Conservation (phyloP, 2,888 invertebrate genomes). For the Chrysopilus asiliformis region DNA sequence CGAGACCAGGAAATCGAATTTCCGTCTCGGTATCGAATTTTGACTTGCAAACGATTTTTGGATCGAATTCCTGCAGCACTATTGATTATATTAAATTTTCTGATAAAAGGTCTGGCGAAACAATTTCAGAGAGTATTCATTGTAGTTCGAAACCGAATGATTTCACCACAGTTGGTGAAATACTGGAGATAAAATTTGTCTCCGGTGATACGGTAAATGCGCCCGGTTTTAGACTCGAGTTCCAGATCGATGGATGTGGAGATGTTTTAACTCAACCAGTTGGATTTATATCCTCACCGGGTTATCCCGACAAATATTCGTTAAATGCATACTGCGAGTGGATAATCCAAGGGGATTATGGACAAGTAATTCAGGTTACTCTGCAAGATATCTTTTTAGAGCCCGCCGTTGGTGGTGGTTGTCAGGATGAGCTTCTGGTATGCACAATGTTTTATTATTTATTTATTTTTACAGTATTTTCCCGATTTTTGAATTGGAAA, state of each 20-base stretch:
- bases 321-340: conserved; percentile 55
- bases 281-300: conserved; percentile 49
- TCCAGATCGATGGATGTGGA: conserved; percentile 65
- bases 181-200: conserved; percentile 44
- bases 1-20: conserved; percentile 60
- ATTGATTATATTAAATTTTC: conserved; percentile 44
- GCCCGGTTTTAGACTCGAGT: conserved; percentile 73
- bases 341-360: conserved; percentile 54
- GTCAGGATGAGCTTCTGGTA: no score
- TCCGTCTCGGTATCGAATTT: conserved; percentile 76
- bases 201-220: conserved; percentile 41
- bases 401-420: no score
- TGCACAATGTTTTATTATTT: not conserved
- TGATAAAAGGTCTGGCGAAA: conserved; percentile 36
- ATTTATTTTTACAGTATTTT: not conserved
- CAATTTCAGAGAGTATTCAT: conserved; percentile 21
- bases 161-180: conserved; percentile 23
- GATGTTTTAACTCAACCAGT: conserved; percentile 42
- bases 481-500: no score
- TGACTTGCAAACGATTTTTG: conserved; percentile 37
- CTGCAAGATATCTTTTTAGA: no score
- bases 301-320: conserved; percentile 46
- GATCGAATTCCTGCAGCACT: conserved; percentile 33
- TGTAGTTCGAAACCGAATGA: conserved; percentile 19
- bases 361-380: conserved; percentile 52